Base-by-base conservation (phyloP, 2,888 invertebrate genomes). In the Nyleta sp. region DNA sequence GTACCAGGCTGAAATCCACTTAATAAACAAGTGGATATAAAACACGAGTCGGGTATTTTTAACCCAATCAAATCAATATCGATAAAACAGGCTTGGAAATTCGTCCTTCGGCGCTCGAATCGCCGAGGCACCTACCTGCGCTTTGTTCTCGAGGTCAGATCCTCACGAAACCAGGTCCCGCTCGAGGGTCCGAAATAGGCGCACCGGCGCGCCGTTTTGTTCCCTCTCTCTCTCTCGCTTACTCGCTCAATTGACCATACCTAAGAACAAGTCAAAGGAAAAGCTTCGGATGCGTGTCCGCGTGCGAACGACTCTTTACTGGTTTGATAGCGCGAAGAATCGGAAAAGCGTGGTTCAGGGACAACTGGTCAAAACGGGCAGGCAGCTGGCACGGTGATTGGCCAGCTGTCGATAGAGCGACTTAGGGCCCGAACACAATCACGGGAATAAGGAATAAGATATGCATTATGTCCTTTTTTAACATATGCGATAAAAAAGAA, bases 391-490 rank as follows among this genome's bases (percentile, higher is more conserved):
- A 68, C 78, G 83, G 85, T 84, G 85, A 87, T 88, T 85, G 85
- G 85, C 87, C 88, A 87, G 88, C 87, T 88, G 88, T 88, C 87
- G 86, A 86, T 84, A 83, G 85, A 85, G 84, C 80, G 80, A 80
- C 85, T n/a, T n/a, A n/a, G n/a, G n/a, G n/a, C n/a, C n/a, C n/a
- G n/a, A n/a, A n/a, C n/a, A n/a, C n/a, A n/a, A n/a, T n/a, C n/a
- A n/a, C n/a, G n/a, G n/a, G n/a, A n/a, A n/a, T n/a, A n/a, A n/a
- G n/a, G n/a, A n/a, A n/a, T n/a, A n/a, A n/a, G n/a, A n/a, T n/a
- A n/a, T n/a, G n/a, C n/a, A n/a, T n/a, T n/a, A n/a, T n/a, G n/a
- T n/a, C n/a, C n/a, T n/a, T n/a, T n/a, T n/a, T n/a, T n/a, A n/a
- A n/a, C n/a, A n/a, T n/a, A n/a, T n/a, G n/a, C n/a, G n/a, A n/a